Evolutionary conservation across 2,888 invertebrate species (phyloP).

Genomic region (Atethmia centrago): DNA sequence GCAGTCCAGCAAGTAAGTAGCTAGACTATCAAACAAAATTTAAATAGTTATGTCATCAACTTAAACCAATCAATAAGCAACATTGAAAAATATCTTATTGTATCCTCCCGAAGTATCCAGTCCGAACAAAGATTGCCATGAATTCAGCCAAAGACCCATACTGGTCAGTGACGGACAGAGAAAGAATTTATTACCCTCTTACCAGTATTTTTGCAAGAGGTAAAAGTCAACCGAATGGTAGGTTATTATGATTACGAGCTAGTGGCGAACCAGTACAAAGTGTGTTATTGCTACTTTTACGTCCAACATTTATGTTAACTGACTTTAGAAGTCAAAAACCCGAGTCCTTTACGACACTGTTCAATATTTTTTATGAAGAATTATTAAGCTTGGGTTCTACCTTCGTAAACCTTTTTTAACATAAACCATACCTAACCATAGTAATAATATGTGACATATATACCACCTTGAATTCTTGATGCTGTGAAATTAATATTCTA

Average conservation of each 20-base stretch:
- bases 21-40: not conserved
- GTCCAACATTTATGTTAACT: constrained; percentile 33
- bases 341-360: constrained; percentile 31
- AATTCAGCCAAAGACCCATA: constrained; percentile 11
- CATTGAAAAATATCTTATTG: not conserved
- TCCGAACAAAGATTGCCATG: constrained; percentile 4
- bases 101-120: not conserved
- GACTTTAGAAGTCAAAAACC: constrained; percentile 34
- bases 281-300: constrained; percentile 45
- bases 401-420: constrained; percentile 11
- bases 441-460: too few species aligned
- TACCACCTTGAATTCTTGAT: not conserved
- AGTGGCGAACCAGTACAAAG: constrained; percentile 47
- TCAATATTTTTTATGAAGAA: constrained; percentile 33
- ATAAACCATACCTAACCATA: not conserved
- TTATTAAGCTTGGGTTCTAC: constrained; percentile 30
- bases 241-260: constrained; percentile 58
- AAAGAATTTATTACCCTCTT: constrained; percentile 55
- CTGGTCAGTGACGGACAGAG: constrained; percentile 41
- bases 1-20: not conserved
- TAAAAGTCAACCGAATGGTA: constrained; percentile 58
- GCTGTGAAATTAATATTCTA: not conserved
- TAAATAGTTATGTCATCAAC: constrained; percentile 14
- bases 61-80: constrained; percentile 3
- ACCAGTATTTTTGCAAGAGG: constrained; percentile 49